These are phyloP conservation scores for Chiloscyllium punctatum DNA, from an alignment of 2,797 vertebrate genomes.

Conservation along the genomic window DNA sequence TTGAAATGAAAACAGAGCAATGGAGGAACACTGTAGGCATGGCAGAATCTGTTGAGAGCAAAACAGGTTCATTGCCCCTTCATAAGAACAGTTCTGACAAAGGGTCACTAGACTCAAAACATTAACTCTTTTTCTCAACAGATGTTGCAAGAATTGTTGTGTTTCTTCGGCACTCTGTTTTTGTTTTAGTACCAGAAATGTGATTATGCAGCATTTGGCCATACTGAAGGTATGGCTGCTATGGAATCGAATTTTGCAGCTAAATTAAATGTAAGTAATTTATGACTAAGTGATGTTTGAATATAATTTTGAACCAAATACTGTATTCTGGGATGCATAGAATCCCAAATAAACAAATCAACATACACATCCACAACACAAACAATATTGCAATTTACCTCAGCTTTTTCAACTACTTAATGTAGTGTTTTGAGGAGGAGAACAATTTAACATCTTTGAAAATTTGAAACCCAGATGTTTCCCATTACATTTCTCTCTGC, in stretches of 20 bases:
- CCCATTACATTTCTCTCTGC: slow-evolving; percentile 12
- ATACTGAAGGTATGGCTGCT: background rate
- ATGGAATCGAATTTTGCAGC: background rate
- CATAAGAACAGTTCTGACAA: too few relatives aligned
- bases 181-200: background rate
- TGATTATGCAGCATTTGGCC: background rate
- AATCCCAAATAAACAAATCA: background rate
- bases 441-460: slow-evolving; percentile 20
- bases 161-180: too few relatives aligned
- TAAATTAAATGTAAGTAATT: background rate
- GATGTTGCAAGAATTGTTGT: too few relatives aligned
- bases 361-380: background rate
- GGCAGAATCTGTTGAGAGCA: too few relatives aligned
- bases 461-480: slow-evolving; percentile 18
- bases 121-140: too few relatives aligned
- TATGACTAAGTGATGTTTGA: background rate
- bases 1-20: too few relatives aligned
- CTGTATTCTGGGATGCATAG: background rate
- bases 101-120: too few relatives aligned
- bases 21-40: too few relatives aligned
- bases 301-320: background rate
- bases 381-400: background rate
- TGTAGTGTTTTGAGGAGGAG: background rate
- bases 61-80: too few relatives aligned
- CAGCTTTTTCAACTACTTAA: background rate